phyloP scores from a whole-genome alignment of 1,140 invertebrate species.

The Maconellicoccus hirsutus region DNA sequence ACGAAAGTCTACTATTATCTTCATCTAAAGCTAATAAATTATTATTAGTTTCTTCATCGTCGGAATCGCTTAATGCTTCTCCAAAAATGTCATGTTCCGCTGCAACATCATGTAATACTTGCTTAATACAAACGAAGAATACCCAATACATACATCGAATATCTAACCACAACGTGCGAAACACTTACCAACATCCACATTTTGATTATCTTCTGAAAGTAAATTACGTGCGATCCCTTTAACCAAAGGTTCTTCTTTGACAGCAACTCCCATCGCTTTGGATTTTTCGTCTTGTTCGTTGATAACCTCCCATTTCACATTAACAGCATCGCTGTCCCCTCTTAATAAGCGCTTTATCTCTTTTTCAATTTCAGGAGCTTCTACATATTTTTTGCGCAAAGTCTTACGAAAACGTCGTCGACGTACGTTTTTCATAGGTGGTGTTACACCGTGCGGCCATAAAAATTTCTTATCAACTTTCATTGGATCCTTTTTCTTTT shows the following conservation, averaged over 20 bases:
- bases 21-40: slow-evolving; percentile 68
- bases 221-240: not conserved
- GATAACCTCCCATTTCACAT: slow-evolving; percentile 84
- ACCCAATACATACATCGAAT: not conserved
- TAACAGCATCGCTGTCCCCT: slow-evolving; percentile 47
- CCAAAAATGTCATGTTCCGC: slow-evolving; percentile 80
- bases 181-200: not conserved
- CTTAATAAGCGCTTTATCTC: slow-evolving; percentile 80
- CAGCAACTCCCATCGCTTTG: slow-evolving; percentile 22
- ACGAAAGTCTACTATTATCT: slow-evolving; percentile 61
- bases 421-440: slow-evolving; percentile 88
- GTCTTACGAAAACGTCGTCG: slow-evolving; percentile 89
- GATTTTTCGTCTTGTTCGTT: slow-evolving; percentile 68
- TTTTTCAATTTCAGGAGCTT: slow-evolving; percentile 95
- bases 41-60: slow-evolving; percentile 51
- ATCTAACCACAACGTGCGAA: not conserved
- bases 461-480: slow-evolving; percentile 91
- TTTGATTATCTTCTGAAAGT: not conserved
- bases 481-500: slow-evolving; percentile 79
- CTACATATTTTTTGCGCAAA: slow-evolving; percentile 90
- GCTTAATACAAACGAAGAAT: not conserved
- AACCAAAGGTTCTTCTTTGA: slow-evolving; percentile 13
- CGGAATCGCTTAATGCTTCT: slow-evolving; percentile 70
- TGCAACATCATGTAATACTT: slow-evolving; percentile 28
- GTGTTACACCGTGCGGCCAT: slow-evolving; percentile 86